phyloP scores from a whole-genome alignment of 2,113 vertebrate species.

The Malurus melanocephalus region DNA sequence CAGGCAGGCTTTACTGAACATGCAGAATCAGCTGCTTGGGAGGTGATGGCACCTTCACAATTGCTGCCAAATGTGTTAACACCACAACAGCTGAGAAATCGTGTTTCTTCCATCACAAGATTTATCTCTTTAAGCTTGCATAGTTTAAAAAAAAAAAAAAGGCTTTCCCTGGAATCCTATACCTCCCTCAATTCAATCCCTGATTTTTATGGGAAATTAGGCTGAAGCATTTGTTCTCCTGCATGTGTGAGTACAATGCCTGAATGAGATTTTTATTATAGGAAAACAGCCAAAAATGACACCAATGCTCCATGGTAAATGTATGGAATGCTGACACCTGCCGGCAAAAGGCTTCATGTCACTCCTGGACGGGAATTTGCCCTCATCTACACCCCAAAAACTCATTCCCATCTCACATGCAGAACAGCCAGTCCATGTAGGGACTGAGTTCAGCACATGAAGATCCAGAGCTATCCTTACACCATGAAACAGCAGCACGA shows the following conservation, averaged over 20 bases:
- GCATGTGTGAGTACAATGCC: neutral
- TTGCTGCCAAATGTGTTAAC: neutral
- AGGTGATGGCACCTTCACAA: neutral
- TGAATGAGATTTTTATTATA: neutral
- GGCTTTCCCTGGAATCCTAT: neutral
- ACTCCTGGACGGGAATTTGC: neutral
- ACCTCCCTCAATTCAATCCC: neutral
- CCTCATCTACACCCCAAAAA: neutral
- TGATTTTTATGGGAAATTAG: neutral
- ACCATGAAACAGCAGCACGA: neutral
- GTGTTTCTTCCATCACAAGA: neutral
- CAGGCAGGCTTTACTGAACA: neutral
- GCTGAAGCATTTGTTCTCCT: neutral
- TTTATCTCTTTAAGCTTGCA: neutral
- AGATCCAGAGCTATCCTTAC: neutral
- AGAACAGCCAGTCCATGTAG: neutral
- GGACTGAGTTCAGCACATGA: neutral
- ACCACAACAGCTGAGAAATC: neutral
- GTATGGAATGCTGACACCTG: conserved; percentile 66
- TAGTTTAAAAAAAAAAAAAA: neutral
- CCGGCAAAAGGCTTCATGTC: conserved; percentile 12
- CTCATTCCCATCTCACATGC: neutral
- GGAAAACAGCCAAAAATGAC: neutral
- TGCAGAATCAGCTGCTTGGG: neutral
- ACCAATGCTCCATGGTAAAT: neutral